phyloP scores from a whole-genome alignment of 2,113 vertebrate genomes.

The Sterrhoptilus dennistouni region DNA sequence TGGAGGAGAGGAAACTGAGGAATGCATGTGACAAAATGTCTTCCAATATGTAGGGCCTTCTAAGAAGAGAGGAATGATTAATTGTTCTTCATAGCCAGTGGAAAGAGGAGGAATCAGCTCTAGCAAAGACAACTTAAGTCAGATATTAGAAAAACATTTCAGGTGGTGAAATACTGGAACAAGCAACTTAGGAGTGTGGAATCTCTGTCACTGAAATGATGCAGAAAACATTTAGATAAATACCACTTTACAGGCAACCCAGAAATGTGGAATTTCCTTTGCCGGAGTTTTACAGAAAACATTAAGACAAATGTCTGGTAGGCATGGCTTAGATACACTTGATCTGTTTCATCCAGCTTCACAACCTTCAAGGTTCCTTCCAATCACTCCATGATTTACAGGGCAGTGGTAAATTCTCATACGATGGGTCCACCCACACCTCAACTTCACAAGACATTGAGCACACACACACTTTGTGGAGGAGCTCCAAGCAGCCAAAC shows the following conservation, averaged over 20 bases:
- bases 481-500: not conserved
- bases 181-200: not conserved
- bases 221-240: constrained; percentile 48
- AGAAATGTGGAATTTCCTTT: constrained; percentile 56
- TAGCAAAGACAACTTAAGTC: constrained; percentile 23
- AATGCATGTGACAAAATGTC: constrained; percentile 26
- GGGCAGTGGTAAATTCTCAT: not conserved
- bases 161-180: not conserved
- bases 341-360: constrained; percentile 6
- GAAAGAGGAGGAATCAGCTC: constrained; percentile 16
- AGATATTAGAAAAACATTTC: constrained; percentile 49
- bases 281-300: not conserved
- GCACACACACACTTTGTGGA: not conserved
- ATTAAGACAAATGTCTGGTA: constrained; percentile 14
- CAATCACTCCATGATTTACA: not conserved
- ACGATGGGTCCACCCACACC: not conserved
- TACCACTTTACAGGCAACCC: constrained; percentile 22
- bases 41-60: not conserved
- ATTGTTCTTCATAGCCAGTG: not conserved
- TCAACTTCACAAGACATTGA: not conserved
- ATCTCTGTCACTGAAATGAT: constrained; percentile 26
- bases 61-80: constrained; percentile 9
- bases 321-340: not conserved
- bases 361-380: not conserved
- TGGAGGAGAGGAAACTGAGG: constrained; percentile 50